Percentiles rank a stretch among this genome's conserved stretches.
Conservation (phyloP, 2,113 vertebrate species). For the Pachycephala philippinensis region DNA sequence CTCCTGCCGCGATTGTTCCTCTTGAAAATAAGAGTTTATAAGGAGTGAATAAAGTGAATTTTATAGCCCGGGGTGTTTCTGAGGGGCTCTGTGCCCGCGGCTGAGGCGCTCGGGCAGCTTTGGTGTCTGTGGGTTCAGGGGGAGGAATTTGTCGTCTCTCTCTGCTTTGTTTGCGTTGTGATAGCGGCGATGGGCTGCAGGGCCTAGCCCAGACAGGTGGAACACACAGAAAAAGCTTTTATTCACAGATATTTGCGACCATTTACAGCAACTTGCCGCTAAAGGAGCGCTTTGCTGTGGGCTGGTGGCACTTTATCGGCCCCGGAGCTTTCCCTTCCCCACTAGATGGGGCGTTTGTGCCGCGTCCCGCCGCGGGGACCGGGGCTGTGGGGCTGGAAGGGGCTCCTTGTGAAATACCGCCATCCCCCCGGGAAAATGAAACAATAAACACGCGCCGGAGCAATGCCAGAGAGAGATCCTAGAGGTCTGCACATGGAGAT, state of each 20-base stretch:
- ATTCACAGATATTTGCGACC: accelerated
- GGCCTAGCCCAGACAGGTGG: background rate
- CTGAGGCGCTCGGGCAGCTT: accelerated
- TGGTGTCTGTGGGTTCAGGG: background rate
- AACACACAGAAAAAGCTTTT: background rate
- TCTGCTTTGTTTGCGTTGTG: accelerated
- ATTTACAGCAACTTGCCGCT: accelerated
- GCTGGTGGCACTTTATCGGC: accelerated
- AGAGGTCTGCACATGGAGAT: accelerated
- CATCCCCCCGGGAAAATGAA: background rate
- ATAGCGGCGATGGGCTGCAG: background rate
- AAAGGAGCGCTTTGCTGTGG: accelerated
- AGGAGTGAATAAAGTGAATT: too few species aligned
- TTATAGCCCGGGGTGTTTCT: accelerated
- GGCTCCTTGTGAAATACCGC: accelerated
- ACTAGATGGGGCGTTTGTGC: background rate
- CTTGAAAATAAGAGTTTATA: accelerated
- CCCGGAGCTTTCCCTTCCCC: background rate
- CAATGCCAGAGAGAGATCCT: background rate
- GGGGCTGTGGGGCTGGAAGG: accelerated
- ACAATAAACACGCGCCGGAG: accelerated
- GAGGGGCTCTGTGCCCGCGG: accelerated
- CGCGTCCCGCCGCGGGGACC: accelerated
- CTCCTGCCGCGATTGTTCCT: accelerated
- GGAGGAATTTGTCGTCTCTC: accelerated